Evolutionary conservation across 2,888 invertebrate species (phyloP).

Genomic region (Catocala fraxini): DNA sequence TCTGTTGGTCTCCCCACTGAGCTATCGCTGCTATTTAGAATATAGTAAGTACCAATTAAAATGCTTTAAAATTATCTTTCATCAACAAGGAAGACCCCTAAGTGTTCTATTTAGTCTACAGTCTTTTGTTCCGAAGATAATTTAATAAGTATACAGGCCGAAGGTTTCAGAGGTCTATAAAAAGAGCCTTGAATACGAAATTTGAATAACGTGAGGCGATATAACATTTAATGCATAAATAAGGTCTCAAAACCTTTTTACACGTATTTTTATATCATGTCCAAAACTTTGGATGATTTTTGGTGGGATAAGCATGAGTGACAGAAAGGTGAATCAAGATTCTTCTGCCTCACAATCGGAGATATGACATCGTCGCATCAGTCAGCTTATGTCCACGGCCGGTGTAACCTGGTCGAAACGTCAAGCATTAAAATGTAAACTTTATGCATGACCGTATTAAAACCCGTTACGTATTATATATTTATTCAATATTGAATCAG

Average conservation of each 20-base stretch:
- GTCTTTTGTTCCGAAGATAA: slow-evolving; percentile 26
- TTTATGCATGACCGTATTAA: too few species aligned
- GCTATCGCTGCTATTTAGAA: too few species aligned
- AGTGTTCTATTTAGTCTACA: slow-evolving; percentile 9
- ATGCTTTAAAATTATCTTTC: slow-evolving; percentile 7
- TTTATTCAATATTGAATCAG: too few species aligned
- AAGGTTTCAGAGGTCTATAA: slow-evolving; percentile 30
- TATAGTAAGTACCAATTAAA: neutral
- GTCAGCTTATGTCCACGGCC: too few species aligned
- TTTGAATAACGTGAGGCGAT: slow-evolving; percentile 41
- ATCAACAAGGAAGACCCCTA: slow-evolving; percentile 4
- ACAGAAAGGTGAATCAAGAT: too few species aligned
- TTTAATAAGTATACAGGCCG: slow-evolving; percentile 44
- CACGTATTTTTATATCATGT: neutral
- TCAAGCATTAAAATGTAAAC: too few species aligned
- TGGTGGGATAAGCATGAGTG: too few species aligned
- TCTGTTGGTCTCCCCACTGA: too few species aligned
- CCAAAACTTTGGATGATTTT: neutral
- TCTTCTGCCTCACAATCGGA: too few species aligned
- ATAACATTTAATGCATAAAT: slow-evolving; percentile 32
- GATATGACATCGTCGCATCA: too few species aligned
- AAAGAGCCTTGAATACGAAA: slow-evolving; percentile 43
- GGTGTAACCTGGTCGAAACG: too few species aligned
- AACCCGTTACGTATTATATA: too few species aligned
- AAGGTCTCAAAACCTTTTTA: neutral